Conservation (phyloP, 2,113 vertebrate genomes). For the Melanotaenia duboulayi region DNA sequence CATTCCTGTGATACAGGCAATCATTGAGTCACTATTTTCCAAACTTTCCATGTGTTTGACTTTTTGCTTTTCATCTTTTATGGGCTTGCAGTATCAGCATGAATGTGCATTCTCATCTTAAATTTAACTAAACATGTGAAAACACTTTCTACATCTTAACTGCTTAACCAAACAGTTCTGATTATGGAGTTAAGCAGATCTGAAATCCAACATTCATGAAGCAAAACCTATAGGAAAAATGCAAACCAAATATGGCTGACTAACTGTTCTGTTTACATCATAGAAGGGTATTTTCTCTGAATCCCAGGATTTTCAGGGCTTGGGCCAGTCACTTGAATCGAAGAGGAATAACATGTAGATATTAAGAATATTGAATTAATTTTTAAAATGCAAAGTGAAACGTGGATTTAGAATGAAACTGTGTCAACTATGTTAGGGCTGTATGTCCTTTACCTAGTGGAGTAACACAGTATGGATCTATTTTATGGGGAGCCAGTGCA, state of each 20-base stretch:
- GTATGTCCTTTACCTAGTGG: no score
- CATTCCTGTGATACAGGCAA: constrained; percentile 21
- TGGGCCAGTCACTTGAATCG: background rate
- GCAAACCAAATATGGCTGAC: background rate
- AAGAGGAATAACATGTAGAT: background rate
- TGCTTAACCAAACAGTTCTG: background rate
- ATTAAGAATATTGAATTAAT: background rate
- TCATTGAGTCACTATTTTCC: constrained; percentile 21
- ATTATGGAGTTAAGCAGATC: no score
- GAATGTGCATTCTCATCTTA: background rate
- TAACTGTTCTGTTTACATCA: background rate
- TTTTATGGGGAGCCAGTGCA: no score
- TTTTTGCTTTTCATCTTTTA: background rate
- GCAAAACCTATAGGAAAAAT: no score
- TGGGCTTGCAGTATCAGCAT: background rate
- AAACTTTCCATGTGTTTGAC: constrained; percentile 14
- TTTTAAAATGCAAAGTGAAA: background rate
- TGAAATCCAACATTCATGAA: no score
- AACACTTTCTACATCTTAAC: background rate
- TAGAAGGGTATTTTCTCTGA: background rate
- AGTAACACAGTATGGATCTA: no score
- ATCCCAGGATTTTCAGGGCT: background rate
- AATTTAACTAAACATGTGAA: background rate
- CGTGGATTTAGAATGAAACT: no score
- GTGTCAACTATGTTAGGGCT: no score